phyloP scores from a whole-genome alignment of 2,888 invertebrate genomes.

The Machimus rusticus region DNA sequence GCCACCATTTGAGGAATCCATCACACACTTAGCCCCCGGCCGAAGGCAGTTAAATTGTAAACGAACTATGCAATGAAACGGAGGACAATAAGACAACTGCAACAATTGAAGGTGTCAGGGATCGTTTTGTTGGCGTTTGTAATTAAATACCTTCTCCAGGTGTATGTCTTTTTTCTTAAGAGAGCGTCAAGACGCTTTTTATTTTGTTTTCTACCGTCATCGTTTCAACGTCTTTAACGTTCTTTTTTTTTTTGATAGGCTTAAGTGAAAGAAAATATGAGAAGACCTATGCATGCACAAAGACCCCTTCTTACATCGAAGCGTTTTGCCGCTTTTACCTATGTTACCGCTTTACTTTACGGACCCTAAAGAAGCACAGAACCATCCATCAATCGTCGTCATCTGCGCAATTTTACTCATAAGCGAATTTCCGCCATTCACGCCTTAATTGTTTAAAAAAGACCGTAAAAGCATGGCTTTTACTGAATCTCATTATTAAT shows the following conservation, averaged over 20 bases:
- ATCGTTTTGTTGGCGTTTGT: slow-evolving; percentile 5
- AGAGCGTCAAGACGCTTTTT: not conserved
- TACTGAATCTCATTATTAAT: not conserved
- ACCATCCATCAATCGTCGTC: not conserved
- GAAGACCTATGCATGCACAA: not conserved
- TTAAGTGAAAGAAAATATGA: slow-evolving; percentile 23
- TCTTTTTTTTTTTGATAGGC: not conserved
- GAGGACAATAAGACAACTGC: not conserved
- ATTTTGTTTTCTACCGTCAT: not conserved
- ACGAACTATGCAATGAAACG: not conserved
- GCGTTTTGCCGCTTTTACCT: not conserved
- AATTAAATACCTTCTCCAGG: not conserved
- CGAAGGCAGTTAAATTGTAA: not conserved
- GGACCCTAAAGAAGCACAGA: not conserved
- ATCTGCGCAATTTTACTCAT: not conserved
- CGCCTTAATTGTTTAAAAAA: not conserved
- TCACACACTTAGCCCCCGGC: not conserved
- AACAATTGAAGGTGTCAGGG: not conserved
- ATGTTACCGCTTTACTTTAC: not conserved
- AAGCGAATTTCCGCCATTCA: not conserved
- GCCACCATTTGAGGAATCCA: not conserved
- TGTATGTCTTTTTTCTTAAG: not conserved
- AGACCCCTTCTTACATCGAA: not conserved
- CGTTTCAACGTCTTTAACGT: not conserved
- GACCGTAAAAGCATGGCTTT: not conserved